Percentiles rank a stretch among this genome's conserved stretches.
Evolutionary conservation across 92 coral and sea anemone species (phyloP).

Genomic region (Parazoanthus swiftii): DNA sequence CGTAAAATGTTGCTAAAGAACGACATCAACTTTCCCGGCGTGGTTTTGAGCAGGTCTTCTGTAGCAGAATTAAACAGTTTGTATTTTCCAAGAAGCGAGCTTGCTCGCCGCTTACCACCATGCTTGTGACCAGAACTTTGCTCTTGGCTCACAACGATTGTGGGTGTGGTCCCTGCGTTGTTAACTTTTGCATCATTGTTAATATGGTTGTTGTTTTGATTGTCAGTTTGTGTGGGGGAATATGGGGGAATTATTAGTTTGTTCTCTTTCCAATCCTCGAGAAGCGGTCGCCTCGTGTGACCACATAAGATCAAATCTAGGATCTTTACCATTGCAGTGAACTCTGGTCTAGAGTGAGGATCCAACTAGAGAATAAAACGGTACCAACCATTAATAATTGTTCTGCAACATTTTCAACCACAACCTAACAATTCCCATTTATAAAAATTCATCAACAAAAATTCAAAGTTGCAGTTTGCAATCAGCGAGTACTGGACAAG

Average conservation of each 20-base stretch:
- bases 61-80: conserved; percentile 86
- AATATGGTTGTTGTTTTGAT: conserved; percentile 18
- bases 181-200: conserved; percentile 5
- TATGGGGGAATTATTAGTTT: neutral
- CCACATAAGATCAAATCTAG: conserved; percentile 55
- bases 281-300: conserved; percentile 52
- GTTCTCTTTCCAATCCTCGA: conserved; percentile 16
- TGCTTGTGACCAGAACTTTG: conserved; percentile 44
- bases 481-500: neutral
- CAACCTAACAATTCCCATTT: neutral
- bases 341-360: conserved; percentile 67
- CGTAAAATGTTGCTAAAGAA: conserved; percentile 88
- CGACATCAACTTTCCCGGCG: conserved; percentile 85
- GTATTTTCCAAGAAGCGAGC: conserved; percentile 79
- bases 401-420: neutral
- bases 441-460: too few relatives aligned
- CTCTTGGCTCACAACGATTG: conserved; percentile 24
- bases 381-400: neutral
- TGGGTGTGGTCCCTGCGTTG: conserved; percentile 9
- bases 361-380: conserved; percentile 50
- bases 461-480: neutral
- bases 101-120: conserved; percentile 62
- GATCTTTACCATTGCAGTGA: conserved; percentile 65
- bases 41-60: conserved; percentile 85
- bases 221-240: conserved; percentile 11